phyloP scores from a whole-genome alignment of 2,113 vertebrate species.

The Antechinus flavipes region DNA sequence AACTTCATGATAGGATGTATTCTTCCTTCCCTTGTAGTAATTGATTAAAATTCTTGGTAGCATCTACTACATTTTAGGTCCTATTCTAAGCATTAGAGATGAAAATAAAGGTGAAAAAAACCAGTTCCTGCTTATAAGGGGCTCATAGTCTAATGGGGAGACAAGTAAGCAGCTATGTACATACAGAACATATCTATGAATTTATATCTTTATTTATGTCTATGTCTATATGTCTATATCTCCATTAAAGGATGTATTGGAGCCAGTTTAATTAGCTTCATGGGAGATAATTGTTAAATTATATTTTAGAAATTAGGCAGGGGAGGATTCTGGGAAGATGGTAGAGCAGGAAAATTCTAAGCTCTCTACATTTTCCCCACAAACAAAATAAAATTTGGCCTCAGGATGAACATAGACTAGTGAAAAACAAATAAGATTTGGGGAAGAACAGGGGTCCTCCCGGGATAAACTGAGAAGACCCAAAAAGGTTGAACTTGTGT shows the following conservation, averaged over 20 bases:
- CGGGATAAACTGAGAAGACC: no score
- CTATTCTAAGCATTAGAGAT: neutral
- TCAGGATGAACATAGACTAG: no score
- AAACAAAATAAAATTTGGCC: no score
- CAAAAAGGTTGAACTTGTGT: no score
- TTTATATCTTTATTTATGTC: neutral
- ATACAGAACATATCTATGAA: neutral
- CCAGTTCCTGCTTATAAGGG: neutral
- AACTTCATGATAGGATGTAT: neutral
- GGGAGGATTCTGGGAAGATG: no score
- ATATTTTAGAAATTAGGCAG: neutral
- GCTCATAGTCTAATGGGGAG: neutral
- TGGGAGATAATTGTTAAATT: neutral
- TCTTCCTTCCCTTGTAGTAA: neutral
- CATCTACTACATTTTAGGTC: neutral
- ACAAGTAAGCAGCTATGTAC: neutral
- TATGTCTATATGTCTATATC: neutral
- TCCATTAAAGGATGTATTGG: neutral
- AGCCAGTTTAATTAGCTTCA: neutral
- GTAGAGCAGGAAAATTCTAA: no score
- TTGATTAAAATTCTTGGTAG: neutral
- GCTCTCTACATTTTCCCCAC: no score
- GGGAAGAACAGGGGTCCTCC: no score
- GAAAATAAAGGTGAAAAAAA: neutral
- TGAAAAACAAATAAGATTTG: no score